These are phyloP conservation scores for Aleadryas rufinucha DNA, from an alignment of 2,113 vertebrate genomes.

Conservation along the genomic window DNA sequence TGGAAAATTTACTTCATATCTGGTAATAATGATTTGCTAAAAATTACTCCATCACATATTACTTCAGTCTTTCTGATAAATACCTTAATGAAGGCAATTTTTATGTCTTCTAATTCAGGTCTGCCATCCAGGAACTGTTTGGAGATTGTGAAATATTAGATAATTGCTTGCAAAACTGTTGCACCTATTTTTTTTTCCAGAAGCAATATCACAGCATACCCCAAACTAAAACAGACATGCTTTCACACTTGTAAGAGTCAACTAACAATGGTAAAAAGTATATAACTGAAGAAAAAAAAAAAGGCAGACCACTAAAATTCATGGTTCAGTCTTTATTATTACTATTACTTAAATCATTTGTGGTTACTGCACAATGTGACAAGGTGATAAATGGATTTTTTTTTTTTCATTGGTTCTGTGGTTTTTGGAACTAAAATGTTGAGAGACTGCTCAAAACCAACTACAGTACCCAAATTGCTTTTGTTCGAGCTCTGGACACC, in stretches of 20 bases:
- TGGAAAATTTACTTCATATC: neutral
- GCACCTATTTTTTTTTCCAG: neutral
- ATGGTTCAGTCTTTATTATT: neutral
- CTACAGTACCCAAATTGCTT: neutral
- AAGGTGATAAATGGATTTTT: neutral
- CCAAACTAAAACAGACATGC: neutral
- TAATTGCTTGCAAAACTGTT: neutral
- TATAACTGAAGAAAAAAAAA: neutral
- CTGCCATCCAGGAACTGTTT: neutral
- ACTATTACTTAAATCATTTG: neutral
- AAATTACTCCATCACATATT: neutral
- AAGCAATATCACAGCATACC: neutral
- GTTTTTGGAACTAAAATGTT: neutral
- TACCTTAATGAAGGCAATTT: neutral
- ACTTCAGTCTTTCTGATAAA: neutral
- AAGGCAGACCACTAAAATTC: neutral
- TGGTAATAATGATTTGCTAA: neutral
- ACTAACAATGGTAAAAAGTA: neutral
- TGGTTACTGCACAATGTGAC: neutral
- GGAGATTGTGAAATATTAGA: neutral
- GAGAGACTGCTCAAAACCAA: neutral
- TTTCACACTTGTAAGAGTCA: neutral
- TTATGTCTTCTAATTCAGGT: neutral
- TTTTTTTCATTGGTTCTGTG: neutral
- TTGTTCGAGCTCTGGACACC: neutral